A percentile compares a stretch with the other conserved stretches of the same genome.
Conservation (phyloP, 2,888 invertebrate species). For the Bombyx huttoni region DNA sequence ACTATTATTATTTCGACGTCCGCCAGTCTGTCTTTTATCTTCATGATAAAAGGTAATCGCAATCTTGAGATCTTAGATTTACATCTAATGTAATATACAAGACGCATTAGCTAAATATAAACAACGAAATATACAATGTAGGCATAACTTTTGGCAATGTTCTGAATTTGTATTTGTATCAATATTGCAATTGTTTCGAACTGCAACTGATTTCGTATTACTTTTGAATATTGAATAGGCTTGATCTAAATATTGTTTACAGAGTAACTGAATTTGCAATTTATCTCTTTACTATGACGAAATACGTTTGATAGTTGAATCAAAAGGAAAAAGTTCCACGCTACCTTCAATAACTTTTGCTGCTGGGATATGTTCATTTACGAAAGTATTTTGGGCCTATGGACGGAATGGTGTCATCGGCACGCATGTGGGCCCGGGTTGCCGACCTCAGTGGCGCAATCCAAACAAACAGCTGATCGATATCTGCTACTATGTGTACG, state of each 20-base stretch:
- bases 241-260: background rate
- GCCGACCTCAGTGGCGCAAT: slow-evolving; percentile 44
- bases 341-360: slow-evolving; percentile 32
- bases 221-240: background rate
- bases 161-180: background rate
- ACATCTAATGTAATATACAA: no score
- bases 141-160: background rate
- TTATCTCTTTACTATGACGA: background rate
- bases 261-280: background rate
- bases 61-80: no score
- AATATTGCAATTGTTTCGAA: background rate
- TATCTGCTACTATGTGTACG: slow-evolving; percentile 22
- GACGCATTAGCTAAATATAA: background rate
- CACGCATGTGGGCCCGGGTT: slow-evolving; percentile 41
- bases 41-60: no score
- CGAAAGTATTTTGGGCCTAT: slow-evolving; percentile 48
- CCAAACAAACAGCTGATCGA: slow-evolving; percentile 60
- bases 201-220: background rate
- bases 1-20: no score
- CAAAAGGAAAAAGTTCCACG: slow-evolving; percentile 64
- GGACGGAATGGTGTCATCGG: slow-evolving; percentile 48
- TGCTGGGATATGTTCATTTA: slow-evolving; percentile 36
- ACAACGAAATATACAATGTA: background rate
- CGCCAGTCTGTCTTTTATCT: no score
- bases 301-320: background rate